Evolutionary conservation across 2,797 vertebrate species (phyloP).

Genomic region (Lutjanus argentimaculatus): DNA sequence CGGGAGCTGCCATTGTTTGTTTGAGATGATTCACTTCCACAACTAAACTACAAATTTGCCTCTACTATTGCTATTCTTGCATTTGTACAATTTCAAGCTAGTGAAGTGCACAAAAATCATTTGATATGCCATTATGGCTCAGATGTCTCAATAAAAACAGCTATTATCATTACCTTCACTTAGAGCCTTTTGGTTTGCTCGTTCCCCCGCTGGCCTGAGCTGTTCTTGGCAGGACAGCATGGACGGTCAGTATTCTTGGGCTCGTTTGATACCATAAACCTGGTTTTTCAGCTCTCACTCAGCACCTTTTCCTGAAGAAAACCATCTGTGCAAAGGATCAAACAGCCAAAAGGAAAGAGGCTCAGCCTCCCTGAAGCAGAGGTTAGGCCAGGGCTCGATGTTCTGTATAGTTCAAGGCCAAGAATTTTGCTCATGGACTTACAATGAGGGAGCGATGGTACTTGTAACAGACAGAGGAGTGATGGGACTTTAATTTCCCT

Average conservation of each 20-base stretch:
- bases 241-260: conserved; percentile 20
- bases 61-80: not conserved
- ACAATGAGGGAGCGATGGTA: conserved; percentile 39
- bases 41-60: not conserved
- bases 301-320: conserved; percentile 71
- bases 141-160: conserved; percentile 27
- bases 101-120: not conserved
- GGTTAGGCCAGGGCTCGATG: conserved; percentile 42
- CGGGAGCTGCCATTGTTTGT: too few relatives aligned
- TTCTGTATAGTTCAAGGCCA: conserved; percentile 59
- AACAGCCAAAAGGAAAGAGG: conserved; percentile 56
- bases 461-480: conserved; percentile 51
- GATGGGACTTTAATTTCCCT: conserved; percentile 63
- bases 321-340: conserved; percentile 80
- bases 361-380: conserved; percentile 43
- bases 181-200: conserved; percentile 42
- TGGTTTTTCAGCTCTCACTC: conserved; percentile 70
- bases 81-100: conserved; percentile 1
- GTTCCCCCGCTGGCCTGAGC: conserved; percentile 13
- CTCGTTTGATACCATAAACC: conserved; percentile 70
- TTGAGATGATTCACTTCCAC: too few relatives aligned
- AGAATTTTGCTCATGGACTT: conserved; percentile 48
- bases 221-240: conserved; percentile 31
- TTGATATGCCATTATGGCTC: conserved; percentile 1
- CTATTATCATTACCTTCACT: conserved; percentile 26